Evolutionary conservation across 1,140 invertebrate genomes (phyloP).

Genomic region (Micrasema longulum): DNA sequence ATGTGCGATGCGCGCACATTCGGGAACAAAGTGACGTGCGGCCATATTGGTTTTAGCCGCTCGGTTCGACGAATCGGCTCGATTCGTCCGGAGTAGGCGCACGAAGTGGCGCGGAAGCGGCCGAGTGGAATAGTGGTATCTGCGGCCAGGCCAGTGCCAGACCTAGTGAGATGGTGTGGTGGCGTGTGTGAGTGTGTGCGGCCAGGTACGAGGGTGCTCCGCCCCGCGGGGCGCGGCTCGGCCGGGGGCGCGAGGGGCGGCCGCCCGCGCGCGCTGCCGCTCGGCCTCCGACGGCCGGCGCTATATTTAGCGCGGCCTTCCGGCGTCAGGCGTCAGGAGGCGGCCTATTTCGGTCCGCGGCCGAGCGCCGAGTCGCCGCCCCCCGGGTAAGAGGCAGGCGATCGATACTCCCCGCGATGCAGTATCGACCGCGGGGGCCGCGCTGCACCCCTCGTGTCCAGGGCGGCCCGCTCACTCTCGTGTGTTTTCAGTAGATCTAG

Average conservation of each 20-base stretch:
- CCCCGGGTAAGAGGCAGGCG: not conserved
- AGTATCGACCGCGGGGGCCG: conserved; percentile 24
- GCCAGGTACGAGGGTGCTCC: conserved; percentile 25
- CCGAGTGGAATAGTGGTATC: not conserved
- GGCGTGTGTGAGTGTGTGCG: conserved; percentile 41
- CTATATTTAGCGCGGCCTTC: conserved; percentile 42
- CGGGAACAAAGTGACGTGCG: not conserved
- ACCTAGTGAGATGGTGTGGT: conserved; percentile 43
- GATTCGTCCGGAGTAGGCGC: conserved; percentile 16
- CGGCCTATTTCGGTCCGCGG: conserved; percentile 27
- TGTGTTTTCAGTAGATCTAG: conserved; percentile 38
- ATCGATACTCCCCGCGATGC: conserved; percentile 26
- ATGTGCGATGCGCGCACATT: not conserved
- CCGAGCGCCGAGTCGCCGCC: not conserved
- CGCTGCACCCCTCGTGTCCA: too few relatives aligned
- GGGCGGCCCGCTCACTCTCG: too few relatives aligned
- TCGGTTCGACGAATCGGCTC: conserved; percentile 7
- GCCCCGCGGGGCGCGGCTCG: conserved; percentile 2
- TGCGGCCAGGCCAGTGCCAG: conserved; percentile 29
- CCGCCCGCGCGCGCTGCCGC: not conserved
- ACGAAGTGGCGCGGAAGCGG: conserved; percentile 8
- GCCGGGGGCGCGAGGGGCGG: not conserved
- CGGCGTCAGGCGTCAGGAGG: conserved; percentile 11
- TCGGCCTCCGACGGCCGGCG: not conserved
- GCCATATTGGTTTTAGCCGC: conserved; percentile 18